Evolutionary conservation across 1,140 invertebrate genomes (phyloP), one percentile per base, ranked within the genome.

Genomic region (Ruditapes philippinarum): DNA sequence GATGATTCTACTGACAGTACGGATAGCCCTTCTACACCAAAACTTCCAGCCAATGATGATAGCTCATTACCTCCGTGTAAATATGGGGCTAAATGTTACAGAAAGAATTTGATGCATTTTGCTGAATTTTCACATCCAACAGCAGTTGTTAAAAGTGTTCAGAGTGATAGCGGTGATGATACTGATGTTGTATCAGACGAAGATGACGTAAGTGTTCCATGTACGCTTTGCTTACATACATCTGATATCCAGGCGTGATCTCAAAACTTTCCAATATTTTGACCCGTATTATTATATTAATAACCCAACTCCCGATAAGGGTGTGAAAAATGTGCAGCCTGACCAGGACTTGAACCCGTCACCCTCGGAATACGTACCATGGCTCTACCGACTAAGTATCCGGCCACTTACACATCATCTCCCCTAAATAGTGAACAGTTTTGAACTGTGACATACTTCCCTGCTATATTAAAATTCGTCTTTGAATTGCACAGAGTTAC

Each of bases 101-200:
- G 93, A 22, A 94, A 94, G 74, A 94, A 94, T 70, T 70, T 93
- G 33, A 87, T 94, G 51, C 93, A 94, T 83, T 94, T 93, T 89
- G 91, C 92, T 22, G 91, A 93, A 65, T 93, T 79, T 87, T 91
- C 91, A 11, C 93, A 93, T 68, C 93, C 93, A 1, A 91, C 90
- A 12, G 70, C 62, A 19, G 62, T 25, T 40, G 36, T 31, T 22
- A 22, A 65, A 22, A 65, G 36, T 19, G 38, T 33, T 22, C 70
- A 76, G 31, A 49, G 17, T 73, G 81, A 73, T 36, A 84, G 76
- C 51, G 89, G 85, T 17, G 74, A 83, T 54, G 89, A 87, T 45
- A 88, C 79, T n/a, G 89, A 89, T 68, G 80, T 70, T 78, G 85
- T 91, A 28, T 88, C 89, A 1, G 92, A 92, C 78, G 83, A 89